phyloP scores from a whole-genome alignment of 2,113 vertebrate genomes.

The Pagrus major region DNA sequence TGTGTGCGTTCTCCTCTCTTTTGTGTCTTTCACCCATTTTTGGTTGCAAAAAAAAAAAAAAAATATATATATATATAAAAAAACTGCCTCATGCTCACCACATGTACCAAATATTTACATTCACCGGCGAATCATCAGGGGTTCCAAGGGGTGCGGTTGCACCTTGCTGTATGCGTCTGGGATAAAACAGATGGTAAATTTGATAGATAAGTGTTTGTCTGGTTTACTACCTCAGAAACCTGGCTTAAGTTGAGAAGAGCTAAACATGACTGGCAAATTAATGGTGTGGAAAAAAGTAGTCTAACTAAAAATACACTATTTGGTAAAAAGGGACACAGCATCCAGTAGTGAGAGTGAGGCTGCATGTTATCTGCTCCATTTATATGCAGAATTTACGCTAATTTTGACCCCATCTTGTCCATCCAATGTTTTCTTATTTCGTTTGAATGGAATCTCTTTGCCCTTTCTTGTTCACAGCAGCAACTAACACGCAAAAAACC shows the following conservation, averaged over 20 bases:
- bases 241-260: not conserved
- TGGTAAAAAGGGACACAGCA: not conserved
- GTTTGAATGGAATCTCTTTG: too few relatives aligned
- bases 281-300: not conserved
- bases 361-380: not conserved
- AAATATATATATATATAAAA: too few relatives aligned
- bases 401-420: not conserved
- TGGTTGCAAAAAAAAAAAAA: too few relatives aligned
- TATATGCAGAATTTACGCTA: too few relatives aligned
- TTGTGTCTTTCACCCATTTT: not conserved
- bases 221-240: not conserved
- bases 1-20: not conserved
- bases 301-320: not conserved
- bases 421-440: not conserved
- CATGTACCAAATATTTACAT: too few relatives aligned
- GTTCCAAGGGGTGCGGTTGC: too few relatives aligned
- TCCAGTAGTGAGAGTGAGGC: not conserved
- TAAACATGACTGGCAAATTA: not conserved
- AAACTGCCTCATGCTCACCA: too few relatives aligned
- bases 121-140: too few relatives aligned
- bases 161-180: not conserved
- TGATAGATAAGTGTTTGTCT: not conserved
- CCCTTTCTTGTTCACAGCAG: too few relatives aligned
- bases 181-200: not conserved
- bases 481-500: not conserved